phyloP scores from a whole-genome alignment of 2,113 vertebrate genomes.

The Oreochromis aureus region DNA sequence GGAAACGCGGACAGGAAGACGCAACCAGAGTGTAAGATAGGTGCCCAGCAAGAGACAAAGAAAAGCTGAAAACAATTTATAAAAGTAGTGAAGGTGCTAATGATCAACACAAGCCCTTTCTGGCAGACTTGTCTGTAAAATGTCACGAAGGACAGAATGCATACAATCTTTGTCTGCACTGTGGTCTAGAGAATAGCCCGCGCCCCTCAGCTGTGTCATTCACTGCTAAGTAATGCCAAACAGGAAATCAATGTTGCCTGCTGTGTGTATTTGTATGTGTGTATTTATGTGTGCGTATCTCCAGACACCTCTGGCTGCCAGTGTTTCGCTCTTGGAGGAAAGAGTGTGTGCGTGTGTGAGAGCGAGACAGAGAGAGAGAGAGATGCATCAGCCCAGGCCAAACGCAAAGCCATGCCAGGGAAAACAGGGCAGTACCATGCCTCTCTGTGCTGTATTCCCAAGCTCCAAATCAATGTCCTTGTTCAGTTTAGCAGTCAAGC shows the following conservation, averaged over 20 bases:
- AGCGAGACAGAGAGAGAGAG: neutral
- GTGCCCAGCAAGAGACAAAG: neutral
- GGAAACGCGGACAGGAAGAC: neutral
- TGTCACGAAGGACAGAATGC: neutral
- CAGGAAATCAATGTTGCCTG: slow-evolving; percentile 62
- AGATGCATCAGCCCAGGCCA: slow-evolving; percentile 28
- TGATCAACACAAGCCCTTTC: neutral
- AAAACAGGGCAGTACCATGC: slow-evolving; percentile 25
- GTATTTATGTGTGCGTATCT: neutral
- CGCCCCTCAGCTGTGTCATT: slow-evolving; percentile 45
- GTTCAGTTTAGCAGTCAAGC: slow-evolving; percentile 28
- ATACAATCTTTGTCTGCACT: slow-evolving; percentile 3
- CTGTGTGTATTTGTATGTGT: neutral
- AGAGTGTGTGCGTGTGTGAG: neutral
- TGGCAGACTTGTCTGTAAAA: neutral
- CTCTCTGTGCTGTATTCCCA: slow-evolving; percentile 6
- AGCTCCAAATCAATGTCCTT: slow-evolving; percentile 46
- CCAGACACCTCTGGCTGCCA: slow-evolving; percentile 45
- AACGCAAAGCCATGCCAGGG: slow-evolving; percentile 35
- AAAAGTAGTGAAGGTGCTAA: neutral
- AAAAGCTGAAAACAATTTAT: neutral
- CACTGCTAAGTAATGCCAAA: slow-evolving; percentile 51
- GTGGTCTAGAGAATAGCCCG: slow-evolving; percentile 28
- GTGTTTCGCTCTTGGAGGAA: slow-evolving; percentile 4
- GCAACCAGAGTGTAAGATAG: neutral